Conservation (phyloP, 2,888 invertebrate species). For the Eugnorisma glareosa region DNA sequence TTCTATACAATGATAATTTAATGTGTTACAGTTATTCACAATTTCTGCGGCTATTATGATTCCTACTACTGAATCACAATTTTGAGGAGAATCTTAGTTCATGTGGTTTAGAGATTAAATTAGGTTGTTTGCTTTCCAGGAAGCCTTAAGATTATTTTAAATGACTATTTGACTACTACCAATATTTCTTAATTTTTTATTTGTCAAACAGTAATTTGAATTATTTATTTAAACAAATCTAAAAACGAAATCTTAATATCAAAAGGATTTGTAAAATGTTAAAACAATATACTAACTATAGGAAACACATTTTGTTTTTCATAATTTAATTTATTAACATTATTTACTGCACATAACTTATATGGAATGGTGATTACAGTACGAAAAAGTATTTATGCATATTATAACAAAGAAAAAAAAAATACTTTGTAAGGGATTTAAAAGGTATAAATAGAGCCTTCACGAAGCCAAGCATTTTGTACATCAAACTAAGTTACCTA, state of each 20-base stretch:
- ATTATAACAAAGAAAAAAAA: background rate
- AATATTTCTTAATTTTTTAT: too few species aligned
- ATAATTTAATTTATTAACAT: constrained; percentile 22
- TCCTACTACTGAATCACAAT: constrained; percentile 42
- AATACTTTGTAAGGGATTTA: background rate
- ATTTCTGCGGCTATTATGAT: constrained; percentile 15
- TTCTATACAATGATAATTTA: constrained; percentile 11
- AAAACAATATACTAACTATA: background rate
- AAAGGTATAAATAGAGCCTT: background rate
- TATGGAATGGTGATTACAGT: constrained; percentile 42
- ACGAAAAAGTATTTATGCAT: constrained; percentile 9
- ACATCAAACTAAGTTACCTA: too few species aligned
- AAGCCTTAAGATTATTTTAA: background rate
- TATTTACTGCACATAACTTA: constrained; percentile 19
- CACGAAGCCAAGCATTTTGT: background rate
- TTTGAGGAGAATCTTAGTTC: constrained; percentile 53
- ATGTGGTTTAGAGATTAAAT: constrained; percentile 40
- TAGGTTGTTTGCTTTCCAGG: background rate
- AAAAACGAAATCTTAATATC: background rate
- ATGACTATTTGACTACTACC: background rate
- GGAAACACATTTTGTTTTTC: constrained; percentile 16
- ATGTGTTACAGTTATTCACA: constrained; percentile 29
- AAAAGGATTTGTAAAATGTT: constrained; percentile 1
- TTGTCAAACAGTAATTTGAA: background rate
- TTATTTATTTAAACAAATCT: background rate